Evolutionary conservation across 2,888 invertebrate genomes (phyloP), one percentile per base, ranked within the genome.

Genomic region (Leptopterna dolabrata): DNA sequence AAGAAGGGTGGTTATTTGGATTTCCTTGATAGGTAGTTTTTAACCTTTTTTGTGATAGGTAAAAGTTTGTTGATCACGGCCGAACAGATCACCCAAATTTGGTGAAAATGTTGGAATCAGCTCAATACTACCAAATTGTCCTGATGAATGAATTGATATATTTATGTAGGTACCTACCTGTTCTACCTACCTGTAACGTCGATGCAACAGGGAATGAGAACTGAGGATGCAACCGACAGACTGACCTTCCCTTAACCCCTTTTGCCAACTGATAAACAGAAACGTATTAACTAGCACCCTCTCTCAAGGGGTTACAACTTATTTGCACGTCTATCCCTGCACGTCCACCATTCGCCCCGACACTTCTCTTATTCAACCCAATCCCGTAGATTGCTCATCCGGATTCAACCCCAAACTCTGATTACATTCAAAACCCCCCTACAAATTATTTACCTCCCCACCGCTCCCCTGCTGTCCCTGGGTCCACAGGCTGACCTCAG

Each of bases 401-500:
- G 76, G 63, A 85, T 85, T 71, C 55, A 85, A 85, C 85, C 85
- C 83, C 85, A 85, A 85, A 85, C 85, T 85, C 85, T 85, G 85
- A 85, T 85, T 85, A 85, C 85, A 85, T 85, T 85, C 85, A 73
- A 85, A 85, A 19, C 63, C 83, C 71, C 85, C 85, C 73, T 29
- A 29, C 85, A 85, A 85, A 85, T 85, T 85, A 76, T 85, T 85
- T 85, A 85, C n/a, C 71, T 9, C 83, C 78, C 78, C 43, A 27
- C 73, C 47, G 24, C 47, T 47, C 24, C 73, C 73, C 24, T 63
- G 45, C 30, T 63, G 71, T 83, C 73, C 27, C 85, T 13, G 27
- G 27, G 45, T 16, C 55, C 19, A 13, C 16, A 36, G 29, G 45
- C 76, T 76, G 85, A 85, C 85, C 85, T 85, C 85, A 85, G 85